Conservation (phyloP, 2,797 vertebrate genomes). For the Syngnathus rostellatus region DNA sequence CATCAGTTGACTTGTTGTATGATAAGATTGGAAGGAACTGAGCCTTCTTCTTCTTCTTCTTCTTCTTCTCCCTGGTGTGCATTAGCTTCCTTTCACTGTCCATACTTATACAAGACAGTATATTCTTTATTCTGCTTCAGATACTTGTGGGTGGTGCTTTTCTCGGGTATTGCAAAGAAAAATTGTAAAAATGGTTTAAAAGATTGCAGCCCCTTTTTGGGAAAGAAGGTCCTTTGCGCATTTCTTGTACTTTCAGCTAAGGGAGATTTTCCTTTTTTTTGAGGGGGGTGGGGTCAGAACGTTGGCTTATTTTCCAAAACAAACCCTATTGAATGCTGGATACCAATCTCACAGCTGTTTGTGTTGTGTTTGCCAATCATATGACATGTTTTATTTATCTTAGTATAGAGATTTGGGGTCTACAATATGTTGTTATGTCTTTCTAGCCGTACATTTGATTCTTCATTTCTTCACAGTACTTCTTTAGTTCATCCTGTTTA, state of each 20-base stretch:
- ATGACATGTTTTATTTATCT: constrained; percentile 66
- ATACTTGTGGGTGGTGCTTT: constrained; percentile 57
- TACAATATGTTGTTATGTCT: constrained; percentile 58
- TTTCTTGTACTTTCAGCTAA: constrained; percentile 59
- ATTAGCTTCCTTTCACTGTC: constrained; percentile 33
- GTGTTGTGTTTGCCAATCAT: constrained; percentile 62
- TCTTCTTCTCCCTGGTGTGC: constrained; percentile 50
- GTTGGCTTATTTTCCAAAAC: constrained; percentile 60
- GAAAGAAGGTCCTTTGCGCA: constrained; percentile 52
- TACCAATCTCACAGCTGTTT: constrained; percentile 64
- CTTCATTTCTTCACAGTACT: constrained; percentile 39
- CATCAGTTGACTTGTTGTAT: constrained; percentile 53
- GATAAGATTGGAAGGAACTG: constrained; percentile 56
- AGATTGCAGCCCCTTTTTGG: constrained; percentile 45
- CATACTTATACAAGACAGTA: constrained; percentile 45
- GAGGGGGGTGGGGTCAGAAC: constrained; percentile 22
- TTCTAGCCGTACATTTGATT: constrained; percentile 59
- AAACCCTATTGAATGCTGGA: constrained; percentile 62
- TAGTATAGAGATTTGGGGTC: constrained; percentile 67
- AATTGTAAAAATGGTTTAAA: constrained; percentile 34
- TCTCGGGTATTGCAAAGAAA: constrained; percentile 46
- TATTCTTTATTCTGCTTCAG: constrained; percentile 58
- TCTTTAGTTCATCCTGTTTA: constrained; percentile 50
- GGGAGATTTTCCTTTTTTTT: constrained; percentile 52
- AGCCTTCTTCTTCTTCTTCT: constrained; percentile 18